These are phyloP conservation scores for Hycleus cichorii DNA, from an alignment of 1,140 invertebrate species.

Conservation along the genomic window DNA sequence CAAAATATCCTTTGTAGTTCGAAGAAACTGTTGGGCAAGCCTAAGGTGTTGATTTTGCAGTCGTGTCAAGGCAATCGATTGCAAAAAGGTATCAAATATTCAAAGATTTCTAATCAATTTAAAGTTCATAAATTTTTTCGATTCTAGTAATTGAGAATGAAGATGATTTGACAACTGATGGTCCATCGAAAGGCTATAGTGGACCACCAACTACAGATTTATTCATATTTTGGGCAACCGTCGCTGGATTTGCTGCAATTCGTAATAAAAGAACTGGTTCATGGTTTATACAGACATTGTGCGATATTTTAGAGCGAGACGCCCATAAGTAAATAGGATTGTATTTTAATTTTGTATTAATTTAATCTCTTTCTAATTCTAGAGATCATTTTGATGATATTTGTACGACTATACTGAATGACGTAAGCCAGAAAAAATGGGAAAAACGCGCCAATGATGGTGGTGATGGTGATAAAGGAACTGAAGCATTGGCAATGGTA, in stretches of 20 bases:
- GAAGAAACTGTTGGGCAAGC: constrained; percentile 22
- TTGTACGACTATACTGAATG: constrained; percentile 19
- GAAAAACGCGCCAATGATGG: too few relatives aligned
- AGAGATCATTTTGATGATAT: constrained; percentile 31
- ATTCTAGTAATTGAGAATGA: constrained; percentile 7
- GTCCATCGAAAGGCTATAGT: constrained; percentile 19
- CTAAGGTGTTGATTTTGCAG: constrained; percentile 34
- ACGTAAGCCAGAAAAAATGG: constrained; percentile 26
- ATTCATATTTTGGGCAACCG: constrained; percentile 63
- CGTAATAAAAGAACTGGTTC: constrained; percentile 60
- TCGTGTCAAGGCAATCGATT: constrained; percentile 32
- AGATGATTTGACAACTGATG: constrained; percentile 4
- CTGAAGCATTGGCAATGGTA: background rate
- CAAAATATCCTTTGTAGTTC: constrained; percentile 23
- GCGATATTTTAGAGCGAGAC: constrained; percentile 48
- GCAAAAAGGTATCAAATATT: constrained; percentile 25
- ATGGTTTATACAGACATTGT: constrained; percentile 72
- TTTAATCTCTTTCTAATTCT: constrained; percentile 1
- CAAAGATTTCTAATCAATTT: background rate
- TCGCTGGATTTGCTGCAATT: constrained; percentile 67
- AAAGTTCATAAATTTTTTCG: background rate
- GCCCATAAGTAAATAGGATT: background rate
- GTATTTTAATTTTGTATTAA: constrained; percentile 17
- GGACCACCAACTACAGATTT: constrained; percentile 66
- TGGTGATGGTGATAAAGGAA: background rate